Conservation (phyloP, 2,113 vertebrate genomes). For the Grammomys dolichurus region DNA sequence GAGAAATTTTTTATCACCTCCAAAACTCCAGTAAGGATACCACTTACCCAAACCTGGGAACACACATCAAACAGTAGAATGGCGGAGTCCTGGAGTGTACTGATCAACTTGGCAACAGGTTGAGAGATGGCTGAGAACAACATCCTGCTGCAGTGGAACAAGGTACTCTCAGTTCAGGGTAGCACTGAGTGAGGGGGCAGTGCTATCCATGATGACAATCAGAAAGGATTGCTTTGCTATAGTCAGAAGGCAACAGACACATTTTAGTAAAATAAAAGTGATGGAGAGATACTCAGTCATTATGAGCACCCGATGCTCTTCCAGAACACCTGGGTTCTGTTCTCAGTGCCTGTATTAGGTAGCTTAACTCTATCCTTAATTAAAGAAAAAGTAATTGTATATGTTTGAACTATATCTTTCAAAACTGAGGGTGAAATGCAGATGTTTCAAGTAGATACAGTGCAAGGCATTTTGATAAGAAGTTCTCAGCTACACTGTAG, state of each 20-base stretch:
- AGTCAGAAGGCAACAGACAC: background rate
- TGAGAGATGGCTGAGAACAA: too few relatives aligned
- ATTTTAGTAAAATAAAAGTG: background rate
- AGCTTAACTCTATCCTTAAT: background rate
- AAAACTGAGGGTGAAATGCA: slow-evolving; percentile 32
- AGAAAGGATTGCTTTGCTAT: background rate
- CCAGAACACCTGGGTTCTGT: background rate
- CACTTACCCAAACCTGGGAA: background rate
- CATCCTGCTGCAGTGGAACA: background rate
- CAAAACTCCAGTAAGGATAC: background rate
- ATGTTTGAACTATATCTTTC: background rate
- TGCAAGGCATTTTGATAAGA: background rate
- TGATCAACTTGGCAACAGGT: background rate
- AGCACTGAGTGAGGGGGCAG: background rate
- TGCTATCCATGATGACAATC: background rate
- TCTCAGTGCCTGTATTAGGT: background rate
- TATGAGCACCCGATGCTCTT: background rate
- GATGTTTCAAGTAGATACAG: slow-evolving; percentile 19
- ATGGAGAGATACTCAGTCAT: background rate
- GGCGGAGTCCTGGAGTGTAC: background rate
- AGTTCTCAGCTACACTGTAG: background rate
- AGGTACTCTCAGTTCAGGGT: background rate
- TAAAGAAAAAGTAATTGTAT: background rate
- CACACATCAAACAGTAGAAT: too few relatives aligned
- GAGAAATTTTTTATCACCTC: background rate